Evolutionary conservation across 2,888 invertebrate genomes (phyloP).

Genomic region (Charanyca ferruginea): DNA sequence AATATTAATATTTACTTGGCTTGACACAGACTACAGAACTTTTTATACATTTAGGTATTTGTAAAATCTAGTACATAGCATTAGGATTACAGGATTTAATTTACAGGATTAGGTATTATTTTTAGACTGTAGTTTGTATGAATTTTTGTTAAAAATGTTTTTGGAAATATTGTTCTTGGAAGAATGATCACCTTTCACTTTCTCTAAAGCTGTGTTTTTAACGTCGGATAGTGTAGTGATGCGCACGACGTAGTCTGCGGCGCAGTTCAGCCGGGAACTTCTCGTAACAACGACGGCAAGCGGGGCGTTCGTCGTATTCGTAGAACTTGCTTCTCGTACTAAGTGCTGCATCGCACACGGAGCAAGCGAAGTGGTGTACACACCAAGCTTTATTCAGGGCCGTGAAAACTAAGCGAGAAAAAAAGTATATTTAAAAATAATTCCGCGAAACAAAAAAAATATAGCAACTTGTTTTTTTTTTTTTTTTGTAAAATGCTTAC

Average conservation of each 20-base stretch:
- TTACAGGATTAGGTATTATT: no score
- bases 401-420: conserved; percentile 95
- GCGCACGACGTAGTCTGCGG: conserved; percentile 97
- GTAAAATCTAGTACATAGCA: no score
- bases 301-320: conserved; percentile 99
- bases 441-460: background rate
- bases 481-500: conserved; percentile 90
- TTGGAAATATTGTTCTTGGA: background rate
- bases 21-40: no score
- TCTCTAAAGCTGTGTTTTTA: conserved; percentile 48
- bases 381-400: conserved; percentile 99
- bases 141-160: no score
- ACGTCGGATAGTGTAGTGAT: conserved; percentile 93
- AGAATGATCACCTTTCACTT: background rate
- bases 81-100: no score
- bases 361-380: conserved; percentile 99
- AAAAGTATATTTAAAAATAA: background rate
- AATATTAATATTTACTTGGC: no score
- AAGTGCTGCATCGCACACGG: conserved; percentile 98
- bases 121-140: no score
- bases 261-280: conserved; percentile 98
- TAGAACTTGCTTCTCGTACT: conserved; percentile 99
- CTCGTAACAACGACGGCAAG: conserved; percentile 99
- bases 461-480: no score
- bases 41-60: no score